Conservation (phyloP, 2,888 invertebrate genomes). For the Helicoverpa assulta region DNA sequence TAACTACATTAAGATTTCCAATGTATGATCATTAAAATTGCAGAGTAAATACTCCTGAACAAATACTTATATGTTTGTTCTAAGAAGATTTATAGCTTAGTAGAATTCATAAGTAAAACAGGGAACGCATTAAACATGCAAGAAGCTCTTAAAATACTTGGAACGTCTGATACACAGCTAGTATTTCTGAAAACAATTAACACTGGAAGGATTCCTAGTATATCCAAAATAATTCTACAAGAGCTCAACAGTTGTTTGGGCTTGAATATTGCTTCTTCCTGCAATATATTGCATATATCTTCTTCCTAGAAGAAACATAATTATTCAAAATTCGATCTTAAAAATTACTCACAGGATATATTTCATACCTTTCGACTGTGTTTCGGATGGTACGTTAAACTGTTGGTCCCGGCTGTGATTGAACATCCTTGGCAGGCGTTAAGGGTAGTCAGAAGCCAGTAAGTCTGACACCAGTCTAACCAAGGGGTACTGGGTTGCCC, state of each 20-base stretch:
- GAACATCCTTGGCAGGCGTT: too few relatives aligned
- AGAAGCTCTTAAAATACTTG: constrained; percentile 20
- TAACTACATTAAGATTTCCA: neutral
- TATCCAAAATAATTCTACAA: neutral
- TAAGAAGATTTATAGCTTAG: neutral
- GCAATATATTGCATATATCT: too few relatives aligned
- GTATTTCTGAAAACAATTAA: constrained; percentile 16
- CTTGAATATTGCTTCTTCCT: too few relatives aligned
- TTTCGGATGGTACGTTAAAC: too few relatives aligned
- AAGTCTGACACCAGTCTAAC: too few relatives aligned
- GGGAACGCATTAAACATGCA: constrained; percentile 11
- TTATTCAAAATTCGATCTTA: neutral
- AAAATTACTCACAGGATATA: neutral
- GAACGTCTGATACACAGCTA: neutral
- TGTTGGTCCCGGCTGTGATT: too few relatives aligned
- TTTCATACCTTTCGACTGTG: neutral
- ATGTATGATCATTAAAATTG: constrained; percentile 1
- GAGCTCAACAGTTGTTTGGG: too few relatives aligned
- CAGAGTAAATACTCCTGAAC: neutral
- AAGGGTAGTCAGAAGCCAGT: too few relatives aligned
- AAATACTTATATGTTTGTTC: neutral
- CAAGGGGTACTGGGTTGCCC: too few relatives aligned
- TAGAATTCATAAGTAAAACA: neutral
- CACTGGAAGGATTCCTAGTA: constrained; percentile 6
- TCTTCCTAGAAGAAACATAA: too few relatives aligned